Evolutionary conservation across 2,797 vertebrate species (phyloP), one percentile per base, ranked within the genome.

Genomic region (Thaleichthys pacificus): DNA sequence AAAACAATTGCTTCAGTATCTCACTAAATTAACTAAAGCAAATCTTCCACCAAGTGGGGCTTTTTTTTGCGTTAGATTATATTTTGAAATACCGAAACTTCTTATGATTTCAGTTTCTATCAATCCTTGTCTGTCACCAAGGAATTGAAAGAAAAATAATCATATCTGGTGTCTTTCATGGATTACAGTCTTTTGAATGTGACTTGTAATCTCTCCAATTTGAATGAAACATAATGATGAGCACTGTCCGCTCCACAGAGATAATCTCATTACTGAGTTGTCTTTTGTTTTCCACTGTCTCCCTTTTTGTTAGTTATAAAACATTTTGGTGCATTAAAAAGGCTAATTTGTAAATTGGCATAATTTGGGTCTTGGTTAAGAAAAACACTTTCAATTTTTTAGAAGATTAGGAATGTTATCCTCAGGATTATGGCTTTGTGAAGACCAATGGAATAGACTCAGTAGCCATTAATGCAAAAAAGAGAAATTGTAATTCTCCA

Each of bases 361-460:
- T 92, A 93, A 93, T 92, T 92, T 87, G 87, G 90, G 91, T 92
- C 89, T 87, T 88, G 87, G 84, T 87, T 90, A 83, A 85, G 89
- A 80, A 76, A 87, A 85, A 78, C 75, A 87, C 85, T 87, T 82
- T 84, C 80, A 88, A 88, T 91, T 92, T 91, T 85, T 90, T 79
- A 84, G 84, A 86, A 92, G 92, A 93, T 93, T 93, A 92, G 84
- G 81, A 89, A 91, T 93, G 92, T 89, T 86, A 90, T 92, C 86
- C 87, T 79, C 80, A 84, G 92, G 89, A 92, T 94, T 93, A 93
- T 79, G 89, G 85, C 81, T 85, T 75, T 85, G 86, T 82, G 85
- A 87, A 89, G 87, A 85, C 86, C 88, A 86, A 86, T 90, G 86
- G 90, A 91, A 92, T 88, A 74, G 85, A 86, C 87, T 89, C 85